Evolutionary conservation across 1,140 invertebrate genomes (phyloP), one percentile per base, ranked within the genome.

Genomic region (Hetaerina americana): DNA sequence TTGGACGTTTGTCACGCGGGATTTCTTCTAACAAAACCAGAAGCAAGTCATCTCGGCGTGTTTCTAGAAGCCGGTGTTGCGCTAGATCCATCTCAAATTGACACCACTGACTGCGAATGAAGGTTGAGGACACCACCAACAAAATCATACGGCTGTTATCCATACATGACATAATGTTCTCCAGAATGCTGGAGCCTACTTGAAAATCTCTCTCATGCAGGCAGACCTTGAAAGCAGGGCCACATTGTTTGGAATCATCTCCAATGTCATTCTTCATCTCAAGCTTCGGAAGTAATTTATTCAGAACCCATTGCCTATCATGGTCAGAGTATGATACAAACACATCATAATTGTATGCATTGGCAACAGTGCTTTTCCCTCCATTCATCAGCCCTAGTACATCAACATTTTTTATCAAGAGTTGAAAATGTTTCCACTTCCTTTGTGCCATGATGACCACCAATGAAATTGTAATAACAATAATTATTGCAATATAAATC

Each of bases 81-180:
- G 87, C 87, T 29, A 88, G 76, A 77, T 87, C 85, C 85, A 88
- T 86, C 78, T 88, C 87, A 75, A 87, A 88, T 71, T 87, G 84
- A 78, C 87, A 88, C 87, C 87, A 88, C 68, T 87, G 85, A 68
- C 85, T 87, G 0, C 83, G 76, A 8, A 88, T 75, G 75, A 88
- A 88, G 31, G 82, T 80, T 24, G 82, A 80, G 0, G 86, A 87
- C 6, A 88, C 81, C 15, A 88, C 81, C 22, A 88, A 77, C 78
- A 88, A 81, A 0, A 88, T 81, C 0, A 82, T 81, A n/a, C 83
- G 79, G 0, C 85, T 87, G 5, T 83, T 80, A 74, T 88, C 86
- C 83, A 88, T 87, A 73, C 85, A 86, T 0, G 84, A 84, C 0
- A 88, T 84, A 68, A 88, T 88, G 71, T 88, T 88, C 76, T 88